Evolutionary conservation across 2,113 vertebrate species (phyloP).

Genomic region (Ifrita kowaldi): DNA sequence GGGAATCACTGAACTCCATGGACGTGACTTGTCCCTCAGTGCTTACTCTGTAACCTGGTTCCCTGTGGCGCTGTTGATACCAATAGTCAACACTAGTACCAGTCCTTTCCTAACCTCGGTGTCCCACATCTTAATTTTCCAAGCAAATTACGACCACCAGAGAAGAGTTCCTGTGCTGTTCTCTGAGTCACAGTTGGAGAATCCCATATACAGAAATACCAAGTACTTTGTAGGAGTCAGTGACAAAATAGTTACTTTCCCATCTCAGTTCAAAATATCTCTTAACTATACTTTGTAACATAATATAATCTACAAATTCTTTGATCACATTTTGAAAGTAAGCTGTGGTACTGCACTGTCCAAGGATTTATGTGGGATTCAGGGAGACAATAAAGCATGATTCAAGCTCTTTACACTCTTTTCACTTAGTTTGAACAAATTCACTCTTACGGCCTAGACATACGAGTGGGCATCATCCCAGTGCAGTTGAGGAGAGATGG

Average conservation of each 20-base stretch:
- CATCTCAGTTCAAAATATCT: not conserved
- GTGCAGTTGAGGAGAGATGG: not conserved
- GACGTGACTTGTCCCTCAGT: not conserved
- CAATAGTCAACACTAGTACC: not conserved
- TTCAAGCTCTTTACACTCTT: not conserved
- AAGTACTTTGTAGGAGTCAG: rapidly evolving
- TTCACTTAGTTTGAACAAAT: not conserved
- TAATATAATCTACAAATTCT: not conserved
- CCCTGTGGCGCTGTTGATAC: not conserved
- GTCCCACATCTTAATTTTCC: not conserved
- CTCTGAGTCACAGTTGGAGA: not conserved
- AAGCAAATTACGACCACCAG: not conserved
- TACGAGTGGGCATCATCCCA: not conserved
- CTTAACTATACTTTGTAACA: not conserved
- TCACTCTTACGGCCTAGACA: not conserved
- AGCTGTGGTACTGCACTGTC: not conserved
- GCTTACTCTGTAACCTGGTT: not conserved
- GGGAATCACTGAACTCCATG: not conserved
- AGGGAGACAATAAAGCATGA: not conserved
- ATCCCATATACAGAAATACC: not conserved
- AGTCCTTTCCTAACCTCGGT: not conserved
- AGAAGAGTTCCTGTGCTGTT: not conserved
- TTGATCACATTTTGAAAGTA: not conserved
- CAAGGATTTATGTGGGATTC: not conserved
- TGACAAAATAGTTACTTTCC: not conserved